Evolutionary conservation across 2,888 invertebrate genomes (phyloP), one percentile per base, ranked within the genome.

Genomic region (Drosophila demipolita): DNA sequence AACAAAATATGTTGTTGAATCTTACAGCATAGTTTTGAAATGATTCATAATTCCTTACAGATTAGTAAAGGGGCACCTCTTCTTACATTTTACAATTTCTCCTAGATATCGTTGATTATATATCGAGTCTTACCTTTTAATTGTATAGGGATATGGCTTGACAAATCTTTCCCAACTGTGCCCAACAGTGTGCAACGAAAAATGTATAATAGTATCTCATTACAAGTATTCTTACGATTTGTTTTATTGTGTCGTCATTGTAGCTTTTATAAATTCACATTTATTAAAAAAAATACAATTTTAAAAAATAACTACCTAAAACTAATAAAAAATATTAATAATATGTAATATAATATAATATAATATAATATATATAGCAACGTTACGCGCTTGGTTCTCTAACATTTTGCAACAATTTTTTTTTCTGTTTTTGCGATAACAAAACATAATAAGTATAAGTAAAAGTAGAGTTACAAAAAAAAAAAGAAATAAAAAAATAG

Each of bases 261-360:
- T 83, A 73, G 85, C 75, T 80, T 82, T 82, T 79, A 75, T 75
- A 82, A 83, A 67, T 83, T 83, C 86, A 86, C 84, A 84, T 74
- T 83, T 81, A 79, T 75, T 75, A 84, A 84, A 86, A 85, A 86
- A 85, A 82, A 80, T 84, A 88, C 89, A 86, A 88, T 84, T 86
- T 82, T 78, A 82, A 88, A 88, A 87, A 83, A 86, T 80, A 88
- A 86, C 87, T 88, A 88, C 86, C 82, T 83, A 86, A 74, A 76
- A 76, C 82, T 86, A 86, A 88, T 80, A 88, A 88, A 86, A 87
- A 87, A 86, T 86, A 83, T 72, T 79, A 68, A 74, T 85, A 76
- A 77, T 77, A 79, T 75, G 67, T 66, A 75, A 45, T 75, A 71
- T 66, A 75, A 29, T 75, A 71, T 66, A 75, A 29, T 23, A 23